These are phyloP conservation scores for Engraulis encrasicolus DNA, from an alignment of 2,113 vertebrate species.

Conservation along the genomic window DNA sequence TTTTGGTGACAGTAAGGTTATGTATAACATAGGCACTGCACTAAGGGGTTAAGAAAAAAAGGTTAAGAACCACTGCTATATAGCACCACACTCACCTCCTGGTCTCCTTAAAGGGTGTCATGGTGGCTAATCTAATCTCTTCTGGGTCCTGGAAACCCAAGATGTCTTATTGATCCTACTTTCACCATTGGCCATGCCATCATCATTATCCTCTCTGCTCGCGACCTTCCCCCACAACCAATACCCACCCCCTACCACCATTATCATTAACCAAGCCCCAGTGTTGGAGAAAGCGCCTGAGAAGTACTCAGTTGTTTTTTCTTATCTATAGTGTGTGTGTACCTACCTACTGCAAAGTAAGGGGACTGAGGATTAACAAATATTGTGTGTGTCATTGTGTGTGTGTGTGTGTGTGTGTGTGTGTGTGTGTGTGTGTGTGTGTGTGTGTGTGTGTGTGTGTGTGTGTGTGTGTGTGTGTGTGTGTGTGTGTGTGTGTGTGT, in stretches of 20 bases:
- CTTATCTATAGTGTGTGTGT: neutral
- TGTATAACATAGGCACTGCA: no score
- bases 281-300: constrained; percentile 23
- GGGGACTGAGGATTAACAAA: constrained; percentile 1
- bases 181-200: constrained; percentile 7
- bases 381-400: neutral
- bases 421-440: neutral
- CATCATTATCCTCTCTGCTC: constrained; percentile 3
- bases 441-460: neutral
- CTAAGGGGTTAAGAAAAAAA: no score
- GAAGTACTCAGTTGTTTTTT: neutral
- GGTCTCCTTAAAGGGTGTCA: constrained; percentile 36
- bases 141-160: constrained; percentile 40
- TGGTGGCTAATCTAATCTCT: constrained; percentile 33
- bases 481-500: neutral
- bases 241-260: neutral
- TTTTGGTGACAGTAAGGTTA: no score
- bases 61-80: no score
- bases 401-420: neutral
- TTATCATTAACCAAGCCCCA: no score
- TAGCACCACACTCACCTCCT: constrained; percentile 26
- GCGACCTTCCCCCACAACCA: neutral
- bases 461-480: neutral
- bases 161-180: constrained; percentile 43
- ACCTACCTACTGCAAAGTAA: constrained; percentile 15